Percentiles rank a stretch among this genome's conserved stretches.
Conservation (phyloP, 2,797 vertebrate genomes). For the Poecilia wingei region DNA sequence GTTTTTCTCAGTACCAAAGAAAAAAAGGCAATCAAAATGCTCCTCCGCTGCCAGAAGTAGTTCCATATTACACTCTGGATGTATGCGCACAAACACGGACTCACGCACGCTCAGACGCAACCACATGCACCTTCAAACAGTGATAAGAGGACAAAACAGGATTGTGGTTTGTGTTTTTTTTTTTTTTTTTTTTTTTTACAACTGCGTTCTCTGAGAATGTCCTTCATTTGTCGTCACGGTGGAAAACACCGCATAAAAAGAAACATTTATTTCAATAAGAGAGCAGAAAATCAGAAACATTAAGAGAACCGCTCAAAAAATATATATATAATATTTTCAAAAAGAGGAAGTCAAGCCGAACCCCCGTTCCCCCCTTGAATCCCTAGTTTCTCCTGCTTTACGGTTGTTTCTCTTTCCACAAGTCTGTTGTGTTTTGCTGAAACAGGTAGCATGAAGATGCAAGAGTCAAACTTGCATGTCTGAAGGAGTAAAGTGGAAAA, state of each 20-base stretch:
- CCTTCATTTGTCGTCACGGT: slow-evolving; percentile 79
- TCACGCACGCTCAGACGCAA: slow-evolving; percentile 67
- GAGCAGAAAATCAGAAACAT: slow-evolving; percentile 59
- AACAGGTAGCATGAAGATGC: slow-evolving; percentile 33
- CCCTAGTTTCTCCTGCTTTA: slow-evolving; percentile 49
- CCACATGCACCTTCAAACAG: slow-evolving; percentile 73
- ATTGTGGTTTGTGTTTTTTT: slow-evolving; percentile 61
- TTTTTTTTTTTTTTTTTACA: slow-evolving; percentile 53
- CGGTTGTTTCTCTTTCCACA: slow-evolving; percentile 34
- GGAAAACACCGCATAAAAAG: slow-evolving; percentile 65
- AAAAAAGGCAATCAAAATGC: slow-evolving; percentile 73
- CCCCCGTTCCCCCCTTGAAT: slow-evolving; percentile 8
- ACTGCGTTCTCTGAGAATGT: slow-evolving; percentile 77
- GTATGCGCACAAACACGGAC: slow-evolving; percentile 70
- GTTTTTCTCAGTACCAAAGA: slow-evolving; percentile 72
- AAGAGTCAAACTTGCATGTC: neutral
- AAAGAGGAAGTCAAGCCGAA: slow-evolving; percentile 66
- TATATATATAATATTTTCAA: slow-evolving; percentile 64
- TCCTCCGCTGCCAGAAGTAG: slow-evolving; percentile 74
- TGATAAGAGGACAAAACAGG: slow-evolving; percentile 73
- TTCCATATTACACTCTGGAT: slow-evolving; percentile 77
- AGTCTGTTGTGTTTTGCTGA: slow-evolving; percentile 23
- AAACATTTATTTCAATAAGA: slow-evolving; percentile 45
- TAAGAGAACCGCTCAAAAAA: slow-evolving; percentile 73
- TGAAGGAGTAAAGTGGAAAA: slow-evolving; percentile 13